Conservation (phyloP, 2,797 vertebrate genomes). For the Gastrophryne carolinensis region DNA sequence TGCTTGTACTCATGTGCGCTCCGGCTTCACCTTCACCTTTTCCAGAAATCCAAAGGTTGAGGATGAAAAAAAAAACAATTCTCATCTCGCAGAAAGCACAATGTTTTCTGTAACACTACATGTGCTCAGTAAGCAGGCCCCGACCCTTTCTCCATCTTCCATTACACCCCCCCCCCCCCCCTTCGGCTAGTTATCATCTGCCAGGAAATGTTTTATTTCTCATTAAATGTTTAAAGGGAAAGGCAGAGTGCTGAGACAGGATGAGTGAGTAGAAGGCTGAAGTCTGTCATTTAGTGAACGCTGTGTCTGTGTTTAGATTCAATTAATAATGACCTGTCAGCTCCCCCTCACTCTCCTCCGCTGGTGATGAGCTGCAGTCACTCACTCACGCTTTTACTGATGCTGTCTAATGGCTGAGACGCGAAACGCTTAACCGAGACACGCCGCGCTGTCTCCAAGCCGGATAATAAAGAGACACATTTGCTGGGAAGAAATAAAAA, state of each 20-base stretch:
- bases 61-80: too few relatives aligned
- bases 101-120: background rate
- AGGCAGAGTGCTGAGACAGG: conserved; percentile 33
- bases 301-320: conserved; percentile 46
- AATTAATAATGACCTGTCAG: conserved; percentile 50
- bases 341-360: background rate
- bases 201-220: conserved; percentile 49
- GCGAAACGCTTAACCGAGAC: conserved; percentile 12
- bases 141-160: background rate
- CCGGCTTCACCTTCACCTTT: too few relatives aligned
- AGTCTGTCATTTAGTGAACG: conserved; percentile 40
- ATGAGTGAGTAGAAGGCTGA: conserved; percentile 37
- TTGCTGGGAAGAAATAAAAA: too few relatives aligned
- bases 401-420: conserved; percentile 1
- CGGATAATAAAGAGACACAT: too few relatives aligned
- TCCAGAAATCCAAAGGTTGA: too few relatives aligned
- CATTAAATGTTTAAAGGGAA: conserved; percentile 50
- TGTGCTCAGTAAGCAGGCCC: conserved; percentile 1
- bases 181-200: conserved; percentile 38
- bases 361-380: conserved; percentile 30
- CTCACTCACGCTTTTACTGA: conserved; percentile 17
- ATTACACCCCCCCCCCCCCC: too few relatives aligned
- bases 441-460: background rate
- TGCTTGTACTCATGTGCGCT: too few relatives aligned
- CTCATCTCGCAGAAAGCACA: too few relatives aligned